Evolutionary conservation across 2,888 invertebrate genomes (phyloP).

Genomic region (Drosophila neonasuta): DNA sequence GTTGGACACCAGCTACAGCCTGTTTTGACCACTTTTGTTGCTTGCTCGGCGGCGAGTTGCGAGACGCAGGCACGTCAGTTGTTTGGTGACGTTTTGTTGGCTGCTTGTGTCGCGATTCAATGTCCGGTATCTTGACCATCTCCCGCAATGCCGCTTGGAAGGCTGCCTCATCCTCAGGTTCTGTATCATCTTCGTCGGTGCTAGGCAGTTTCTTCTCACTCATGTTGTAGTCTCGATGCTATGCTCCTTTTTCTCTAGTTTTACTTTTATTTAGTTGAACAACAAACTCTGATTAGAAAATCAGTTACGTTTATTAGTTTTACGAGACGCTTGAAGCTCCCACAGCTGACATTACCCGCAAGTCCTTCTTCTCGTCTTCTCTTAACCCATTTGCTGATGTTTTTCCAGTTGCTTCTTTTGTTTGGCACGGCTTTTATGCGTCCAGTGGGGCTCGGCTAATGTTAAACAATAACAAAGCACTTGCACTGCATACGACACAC

Average conservation of each 20-base stretch:
- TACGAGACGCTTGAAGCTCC: slow-evolving; percentile 18
- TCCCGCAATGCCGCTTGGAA: slow-evolving; percentile 51
- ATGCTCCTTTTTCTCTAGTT: slow-evolving; percentile 7
- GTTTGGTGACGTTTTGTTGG: not conserved
- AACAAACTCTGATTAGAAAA: slow-evolving; percentile 62
- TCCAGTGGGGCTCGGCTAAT: slow-evolving; percentile 57
- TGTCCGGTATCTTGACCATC: slow-evolving; percentile 52
- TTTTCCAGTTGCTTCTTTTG: slow-evolving; percentile 36
- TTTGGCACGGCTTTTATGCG: slow-evolving; percentile 54
- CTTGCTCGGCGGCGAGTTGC: not conserved
- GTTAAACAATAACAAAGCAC: slow-evolving; percentile 35
- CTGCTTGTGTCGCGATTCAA: slow-evolving; percentile 17
- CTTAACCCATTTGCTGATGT: slow-evolving; percentile 55
- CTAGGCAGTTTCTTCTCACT: slow-evolving; percentile 1
- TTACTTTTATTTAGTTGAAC: slow-evolving; percentile 4
- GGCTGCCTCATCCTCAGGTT: slow-evolving; percentile 47
- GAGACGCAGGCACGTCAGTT: not conserved
- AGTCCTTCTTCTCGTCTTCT: slow-evolving; percentile 1
- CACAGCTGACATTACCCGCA: slow-evolving; percentile 11
- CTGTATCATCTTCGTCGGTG: not conserved
- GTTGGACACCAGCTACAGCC: not conserved
- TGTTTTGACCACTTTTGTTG: slow-evolving; percentile 22
- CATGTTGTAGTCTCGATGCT: slow-evolving; percentile 4
- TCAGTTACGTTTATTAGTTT: slow-evolving; percentile 39
- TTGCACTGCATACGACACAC: slow-evolving; percentile 3